Evolutionary conservation across 2,113 vertebrate genomes (phyloP).

Genomic region (Silurus glanis): DNA sequence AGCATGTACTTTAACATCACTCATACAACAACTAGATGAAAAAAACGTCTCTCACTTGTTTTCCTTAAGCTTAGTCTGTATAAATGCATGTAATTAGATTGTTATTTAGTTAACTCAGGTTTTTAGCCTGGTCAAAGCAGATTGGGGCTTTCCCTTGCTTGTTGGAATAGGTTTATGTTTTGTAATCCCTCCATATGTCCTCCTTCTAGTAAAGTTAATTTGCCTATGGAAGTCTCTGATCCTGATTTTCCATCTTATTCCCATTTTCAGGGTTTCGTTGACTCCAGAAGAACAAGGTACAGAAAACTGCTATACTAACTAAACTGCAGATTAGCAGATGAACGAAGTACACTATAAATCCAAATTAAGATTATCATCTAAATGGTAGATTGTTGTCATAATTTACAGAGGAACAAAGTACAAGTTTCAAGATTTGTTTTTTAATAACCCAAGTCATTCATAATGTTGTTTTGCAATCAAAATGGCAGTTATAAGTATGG

Average conservation of each 20-base stretch:
- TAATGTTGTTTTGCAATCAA: not conserved
- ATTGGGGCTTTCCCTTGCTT: not conserved
- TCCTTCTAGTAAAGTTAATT: not conserved
- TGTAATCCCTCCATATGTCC: not conserved
- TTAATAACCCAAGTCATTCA: not conserved
- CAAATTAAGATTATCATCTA: slow-evolving; percentile 9
- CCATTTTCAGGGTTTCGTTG: slow-evolving; percentile 60
- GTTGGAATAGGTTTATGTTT: not conserved
- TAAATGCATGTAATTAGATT: not conserved
- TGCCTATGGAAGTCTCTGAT: not conserved
- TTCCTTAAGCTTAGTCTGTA: not conserved
- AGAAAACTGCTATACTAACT: not conserved
- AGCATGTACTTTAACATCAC: not conserved
- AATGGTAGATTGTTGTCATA: not conserved
- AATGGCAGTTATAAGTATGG: too few relatives aligned
- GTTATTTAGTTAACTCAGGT: not conserved
- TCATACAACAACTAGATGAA: not conserved
- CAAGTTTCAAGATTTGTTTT: not conserved
- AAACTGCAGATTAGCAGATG: slow-evolving; percentile 49
- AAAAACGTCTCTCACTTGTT: not conserved
- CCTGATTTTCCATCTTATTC: slow-evolving; percentile 3
- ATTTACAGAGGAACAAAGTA: not conserved
- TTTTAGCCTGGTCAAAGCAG: not conserved
- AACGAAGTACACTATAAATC: slow-evolving; percentile 64
- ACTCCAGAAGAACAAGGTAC: slow-evolving; percentile 75